These are phyloP conservation scores for Trissolcus basalis DNA, from an alignment of 1,140 invertebrate species.

Conservation along the genomic window DNA sequence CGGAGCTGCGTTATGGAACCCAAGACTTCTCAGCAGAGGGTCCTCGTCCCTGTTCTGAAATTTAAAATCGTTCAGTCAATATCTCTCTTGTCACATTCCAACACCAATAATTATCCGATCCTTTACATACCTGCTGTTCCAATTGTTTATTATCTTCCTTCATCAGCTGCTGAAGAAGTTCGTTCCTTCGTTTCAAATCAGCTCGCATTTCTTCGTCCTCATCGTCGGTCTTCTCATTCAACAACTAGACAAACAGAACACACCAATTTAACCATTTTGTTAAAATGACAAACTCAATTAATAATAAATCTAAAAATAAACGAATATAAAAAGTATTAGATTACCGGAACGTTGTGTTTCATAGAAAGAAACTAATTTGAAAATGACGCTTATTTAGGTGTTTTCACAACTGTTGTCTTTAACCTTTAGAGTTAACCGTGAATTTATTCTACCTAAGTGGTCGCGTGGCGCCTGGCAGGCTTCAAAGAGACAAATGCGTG, in stretches of 20 bases:
- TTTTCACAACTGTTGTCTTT: too few species aligned
- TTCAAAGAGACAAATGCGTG: too few species aligned
- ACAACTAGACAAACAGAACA: conserved; percentile 78
- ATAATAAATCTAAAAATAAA: too few species aligned
- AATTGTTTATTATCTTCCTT: conserved; percentile 74
- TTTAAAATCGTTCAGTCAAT: conserved; percentile 12
- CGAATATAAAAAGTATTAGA: too few species aligned
- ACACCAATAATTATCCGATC: conserved; percentile 8
- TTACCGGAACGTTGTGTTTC: too few species aligned
- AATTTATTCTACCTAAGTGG: too few species aligned
- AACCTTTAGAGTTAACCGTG: too few species aligned
- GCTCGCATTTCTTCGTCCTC: conserved; percentile 81
- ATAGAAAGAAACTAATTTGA: too few species aligned
- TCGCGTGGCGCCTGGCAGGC: too few species aligned
- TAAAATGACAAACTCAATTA: too few species aligned
- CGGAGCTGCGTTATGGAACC: conserved; percentile 77
- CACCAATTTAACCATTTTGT: neutral
- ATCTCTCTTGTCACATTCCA: neutral
- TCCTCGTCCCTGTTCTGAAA: conserved; percentile 76
- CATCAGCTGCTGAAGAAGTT: conserved; percentile 87
- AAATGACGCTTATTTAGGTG: too few species aligned
- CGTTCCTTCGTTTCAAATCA: conserved; percentile 80
- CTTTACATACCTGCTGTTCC: conserved; percentile 62
- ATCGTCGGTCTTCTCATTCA: conserved; percentile 90
- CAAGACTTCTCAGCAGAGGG: conserved; percentile 78